These are phyloP conservation scores for Crotalus viridis DNA, from an alignment of 2,113 vertebrate species.

Conservation along the genomic window DNA sequence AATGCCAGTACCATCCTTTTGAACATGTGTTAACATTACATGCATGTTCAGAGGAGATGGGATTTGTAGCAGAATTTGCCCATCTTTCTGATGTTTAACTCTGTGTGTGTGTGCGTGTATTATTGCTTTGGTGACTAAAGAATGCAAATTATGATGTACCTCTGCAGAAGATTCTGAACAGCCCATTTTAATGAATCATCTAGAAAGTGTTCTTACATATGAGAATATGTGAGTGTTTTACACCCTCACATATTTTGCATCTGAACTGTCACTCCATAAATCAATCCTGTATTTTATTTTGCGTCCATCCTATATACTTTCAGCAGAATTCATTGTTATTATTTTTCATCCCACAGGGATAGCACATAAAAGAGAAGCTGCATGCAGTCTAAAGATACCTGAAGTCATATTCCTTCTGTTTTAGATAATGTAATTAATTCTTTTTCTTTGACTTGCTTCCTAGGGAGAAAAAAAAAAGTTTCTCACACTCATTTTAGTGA, in stretches of 20 bases:
- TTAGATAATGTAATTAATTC: constrained; percentile 3
- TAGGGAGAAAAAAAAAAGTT: background rate
- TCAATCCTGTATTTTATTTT: constrained; percentile 33
- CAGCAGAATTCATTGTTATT: constrained; percentile 31
- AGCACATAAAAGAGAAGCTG: constrained; percentile 23
- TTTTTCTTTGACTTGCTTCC: background rate
- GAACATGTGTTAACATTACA: background rate
- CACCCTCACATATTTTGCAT: constrained; percentile 24
- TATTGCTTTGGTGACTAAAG: background rate
- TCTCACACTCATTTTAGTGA: background rate
- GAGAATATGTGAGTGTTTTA: constrained; percentile 20
- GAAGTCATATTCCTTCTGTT: constrained; percentile 33
- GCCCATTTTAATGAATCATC: background rate
- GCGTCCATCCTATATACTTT: constrained; percentile 10
- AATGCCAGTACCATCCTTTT: background rate
- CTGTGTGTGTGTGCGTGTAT: accelerated
- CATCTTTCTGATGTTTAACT: background rate
- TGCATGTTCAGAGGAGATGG: background rate
- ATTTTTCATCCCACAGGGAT: constrained; percentile 21
- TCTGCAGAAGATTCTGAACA: background rate
- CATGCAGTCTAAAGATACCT: background rate
- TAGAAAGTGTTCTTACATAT: constrained; percentile 27
- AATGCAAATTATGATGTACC: background rate
- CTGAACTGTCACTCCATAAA: constrained; percentile 15
- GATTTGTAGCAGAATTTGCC: background rate